Conservation (phyloP, 1,140 invertebrate genomes). For the Druon quercuslanigerum region DNA sequence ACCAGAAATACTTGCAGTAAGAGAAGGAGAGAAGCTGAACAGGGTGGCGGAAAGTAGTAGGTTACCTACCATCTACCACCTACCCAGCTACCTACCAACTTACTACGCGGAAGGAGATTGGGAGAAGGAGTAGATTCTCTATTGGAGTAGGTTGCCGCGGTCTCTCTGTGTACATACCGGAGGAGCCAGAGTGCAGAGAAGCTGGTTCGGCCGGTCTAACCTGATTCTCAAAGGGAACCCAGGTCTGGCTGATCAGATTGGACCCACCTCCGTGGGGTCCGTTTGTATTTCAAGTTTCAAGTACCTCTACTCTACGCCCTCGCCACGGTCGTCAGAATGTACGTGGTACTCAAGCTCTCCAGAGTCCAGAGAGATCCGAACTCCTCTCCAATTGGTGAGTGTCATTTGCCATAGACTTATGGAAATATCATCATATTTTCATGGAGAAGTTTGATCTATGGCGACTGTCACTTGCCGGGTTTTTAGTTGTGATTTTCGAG, state of each 20-base stretch:
- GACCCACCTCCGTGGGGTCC: constrained; percentile 69
- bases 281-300: constrained; percentile 71
- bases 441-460: constrained; percentile 28
- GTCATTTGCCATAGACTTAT: too few relatives aligned
- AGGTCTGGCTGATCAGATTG: constrained; percentile 64
- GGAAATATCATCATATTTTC: neutral
- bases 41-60: constrained; percentile 63
- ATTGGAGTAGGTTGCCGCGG: constrained; percentile 58
- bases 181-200: constrained; percentile 68
- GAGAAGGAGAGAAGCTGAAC: constrained; percentile 46
- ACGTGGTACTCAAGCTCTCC: constrained; percentile 24
- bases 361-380: constrained; percentile 25
- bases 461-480: neutral
- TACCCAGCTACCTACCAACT: constrained; percentile 61
- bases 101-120: constrained; percentile 69
- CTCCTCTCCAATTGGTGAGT: too few relatives aligned
- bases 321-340: constrained; percentile 55
- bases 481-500: constrained; percentile 26
- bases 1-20: neutral
- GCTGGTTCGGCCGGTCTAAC: constrained; percentile 77
- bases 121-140: constrained; percentile 62
- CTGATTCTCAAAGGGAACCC: constrained; percentile 74
- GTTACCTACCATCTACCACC: constrained; percentile 45
- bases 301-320: constrained; percentile 69
- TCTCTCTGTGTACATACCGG: constrained; percentile 64